Base-by-base conservation (phyloP, 1,140 invertebrate species). In the Megalopta genalis region DNA sequence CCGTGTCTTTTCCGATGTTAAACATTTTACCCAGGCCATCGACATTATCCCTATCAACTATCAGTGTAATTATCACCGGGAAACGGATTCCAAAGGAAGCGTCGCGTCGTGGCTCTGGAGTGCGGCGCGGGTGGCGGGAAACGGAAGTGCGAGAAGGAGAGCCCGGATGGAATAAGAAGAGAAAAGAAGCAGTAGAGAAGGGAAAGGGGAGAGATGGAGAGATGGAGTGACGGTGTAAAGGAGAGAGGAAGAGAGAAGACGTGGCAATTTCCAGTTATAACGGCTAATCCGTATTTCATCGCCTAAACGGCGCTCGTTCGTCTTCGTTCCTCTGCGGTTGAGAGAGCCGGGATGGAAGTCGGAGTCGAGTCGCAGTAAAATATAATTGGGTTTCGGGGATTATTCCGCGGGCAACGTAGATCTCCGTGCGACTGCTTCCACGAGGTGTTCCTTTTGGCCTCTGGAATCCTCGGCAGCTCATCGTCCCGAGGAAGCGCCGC, bases 371-470 rank as follows among this genome's bases (percentile, higher is more conserved):
- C 89, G 91, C 91, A 90, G 91, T 92, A 92, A 92, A 93, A 92
- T 93, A 92, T 93, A 93, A 93, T 93, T 93, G 91, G 91, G 91
- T 93, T 92, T 93, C 88, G 84, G 88, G 90, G 91, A 93, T 93
- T 92, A 93, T 92, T 91, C 91, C 88, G 88, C 88, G 89, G 85
- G 81, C 82, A 83, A 88, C 84, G 86, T 88, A 89, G 87, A 90
- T 90, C 89, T 88, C 87, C 89, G 89, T 90, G 89, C 87, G 89
- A 90, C 89, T 86, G 81, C 81, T 83, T 87, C 88, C 85, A 86
- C 87, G 84, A 84, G 87, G 75, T 80, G 80, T 72, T 88, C 83
- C 84, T 82, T 80, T 83, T 73, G 71, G 79, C 82, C 78, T 79
- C 76, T 18, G 66, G 71, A 67, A 80, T 74, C 54, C 84, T 75